Conservation (phyloP, 2,113 vertebrate genomes). For the Cyanistes caeruleus region DNA sequence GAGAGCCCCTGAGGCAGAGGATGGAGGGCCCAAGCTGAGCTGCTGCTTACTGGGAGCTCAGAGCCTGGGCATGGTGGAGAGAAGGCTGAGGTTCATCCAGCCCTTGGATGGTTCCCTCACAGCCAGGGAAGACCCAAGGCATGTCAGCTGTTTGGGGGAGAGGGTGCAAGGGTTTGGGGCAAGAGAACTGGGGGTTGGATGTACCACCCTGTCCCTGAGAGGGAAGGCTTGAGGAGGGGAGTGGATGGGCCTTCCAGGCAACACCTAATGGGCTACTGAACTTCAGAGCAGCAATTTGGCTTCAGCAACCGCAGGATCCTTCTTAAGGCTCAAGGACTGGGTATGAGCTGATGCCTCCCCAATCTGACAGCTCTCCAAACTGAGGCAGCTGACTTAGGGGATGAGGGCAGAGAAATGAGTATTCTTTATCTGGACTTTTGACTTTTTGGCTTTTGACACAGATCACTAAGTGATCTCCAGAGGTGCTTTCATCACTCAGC, state of each 20-base stretch:
- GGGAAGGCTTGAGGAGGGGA: background rate
- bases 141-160: rapidly evolving
- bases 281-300: background rate
- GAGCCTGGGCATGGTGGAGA: background rate
- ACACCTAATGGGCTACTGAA: background rate
- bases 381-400: background rate
- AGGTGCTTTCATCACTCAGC: background rate
- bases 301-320: background rate
- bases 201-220: background rate
- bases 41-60: background rate
- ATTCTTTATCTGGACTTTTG: background rate
- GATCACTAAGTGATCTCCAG: background rate
- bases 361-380: background rate
- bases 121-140: background rate
- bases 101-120: background rate
- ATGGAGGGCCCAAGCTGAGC: background rate
- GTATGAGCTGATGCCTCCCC: background rate
- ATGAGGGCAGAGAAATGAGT: background rate
- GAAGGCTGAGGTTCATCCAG: background rate
- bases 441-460: background rate
- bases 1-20: background rate
- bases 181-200: background rate
- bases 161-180: background rate
- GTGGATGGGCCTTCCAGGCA: background rate
- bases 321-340: background rate